Evolutionary conservation across 1,140 invertebrate species (phyloP), one percentile per base, ranked within the genome.

Genomic region (Microplitis demolitor): DNA sequence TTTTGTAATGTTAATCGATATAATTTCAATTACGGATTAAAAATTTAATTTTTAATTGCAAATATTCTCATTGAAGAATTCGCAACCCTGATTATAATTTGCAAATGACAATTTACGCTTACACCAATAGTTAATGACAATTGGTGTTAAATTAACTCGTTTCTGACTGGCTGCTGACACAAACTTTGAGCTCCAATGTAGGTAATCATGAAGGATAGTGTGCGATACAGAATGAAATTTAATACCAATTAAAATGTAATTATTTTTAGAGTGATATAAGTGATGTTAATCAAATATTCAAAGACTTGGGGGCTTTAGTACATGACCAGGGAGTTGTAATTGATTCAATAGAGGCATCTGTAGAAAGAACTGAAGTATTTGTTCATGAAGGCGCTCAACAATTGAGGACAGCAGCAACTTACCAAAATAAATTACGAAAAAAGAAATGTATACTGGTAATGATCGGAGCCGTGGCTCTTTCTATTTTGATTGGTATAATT

Each of bases 241-340:
- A n/a, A 69, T 53, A 68, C 60, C 16, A 70, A 71, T 61, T 63
- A 63, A 71, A 37, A 63, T 34, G 67, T 33, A 14, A 6, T 13
- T 62, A 84, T 71, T 88, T 90, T 78, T 88, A 98, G 95, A 92
- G 89, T 78, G 96, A 99, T 86, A 99, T 99, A 78, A 91, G 92
- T 77, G 96, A 97, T 82, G 97, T 99, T 13, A 99, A 99, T 88
- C 93, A 98, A 87, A 99, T 99, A 79, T 99, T 99, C 87, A 98
- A 97, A 89, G 97, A 99, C 83, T 89, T 99, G 61, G 98, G 97
- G 3, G 92, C 95, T 61, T 89, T 99, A 85, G 97, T 99, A 14
- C 97, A 99, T 84, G 95, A 98, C 74, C 98, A 99, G 88, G 97
- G 97, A n/a, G 93, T 97, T 79, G 91, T 96, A 4, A 92, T 99